Evolutionary conservation across 2,888 invertebrate species (phyloP).

Genomic region (Pristionchus maxplancki): DNA sequence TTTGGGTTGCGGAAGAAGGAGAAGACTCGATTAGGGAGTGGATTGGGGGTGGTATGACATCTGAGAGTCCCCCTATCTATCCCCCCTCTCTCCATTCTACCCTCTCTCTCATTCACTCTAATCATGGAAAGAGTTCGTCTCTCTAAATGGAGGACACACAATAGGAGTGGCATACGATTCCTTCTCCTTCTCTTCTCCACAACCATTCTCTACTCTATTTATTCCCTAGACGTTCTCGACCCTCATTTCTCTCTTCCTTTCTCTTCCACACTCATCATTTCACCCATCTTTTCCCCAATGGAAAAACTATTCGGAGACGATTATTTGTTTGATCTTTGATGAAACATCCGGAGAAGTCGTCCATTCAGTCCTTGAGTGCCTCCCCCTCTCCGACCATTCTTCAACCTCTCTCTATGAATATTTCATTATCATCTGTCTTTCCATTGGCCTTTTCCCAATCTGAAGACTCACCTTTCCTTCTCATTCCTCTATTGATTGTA

Average conservation of each 20-base stretch:
- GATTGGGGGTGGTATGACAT: constrained; percentile 36
- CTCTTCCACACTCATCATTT: not conserved
- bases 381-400: not conserved
- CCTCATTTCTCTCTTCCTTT: not conserved
- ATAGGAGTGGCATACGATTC: constrained; percentile 18
- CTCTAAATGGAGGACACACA: constrained; percentile 29
- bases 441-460: not conserved
- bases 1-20: not conserved
- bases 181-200: not conserved
- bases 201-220: constrained; percentile 15
- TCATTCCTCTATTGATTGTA: constrained; percentile 1
- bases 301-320: not conserved
- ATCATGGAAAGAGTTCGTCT: not conserved
- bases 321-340: not conserved
- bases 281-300: not conserved
- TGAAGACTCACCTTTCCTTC: not conserved
- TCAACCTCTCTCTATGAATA: constrained; percentile 14
- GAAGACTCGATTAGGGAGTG: not conserved
- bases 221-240: not conserved
- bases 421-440: constrained; percentile 11
- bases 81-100: constrained; percentile 21
- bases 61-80: not conserved
- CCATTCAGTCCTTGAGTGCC: not conserved
- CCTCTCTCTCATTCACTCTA: not conserved
- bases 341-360: not conserved